Evolutionary conservation across 1,140 invertebrate species (phyloP), one percentile per base, ranked within the genome.

Genomic region (Maniola jurtina): DNA sequence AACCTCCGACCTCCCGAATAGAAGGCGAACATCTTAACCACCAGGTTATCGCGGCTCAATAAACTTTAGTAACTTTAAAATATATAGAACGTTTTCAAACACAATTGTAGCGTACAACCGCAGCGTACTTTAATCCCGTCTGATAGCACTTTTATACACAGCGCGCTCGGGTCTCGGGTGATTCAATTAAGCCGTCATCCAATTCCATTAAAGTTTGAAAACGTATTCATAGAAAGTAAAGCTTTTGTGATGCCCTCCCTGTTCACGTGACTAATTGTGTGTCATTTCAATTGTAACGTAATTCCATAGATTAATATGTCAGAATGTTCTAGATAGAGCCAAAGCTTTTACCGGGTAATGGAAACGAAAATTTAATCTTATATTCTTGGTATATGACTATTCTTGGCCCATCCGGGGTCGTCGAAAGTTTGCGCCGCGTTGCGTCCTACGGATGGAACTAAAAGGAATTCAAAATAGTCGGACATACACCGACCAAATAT

Each of bases 191-290:
- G 64, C 69, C 59, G 68, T 72, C 65, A 69, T 70, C 68, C 68
- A 70, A 77, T 72, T 72, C 68, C 68, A 77, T 77, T 77, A 69
- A 77, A 71, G 64, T 77, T 72, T 75, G 72, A 71, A 77, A 70
- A 72, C 72, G 62, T 75, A 75, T 75, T 75, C 73, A 70, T 75
- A 61, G 68, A 64, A 75, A 71, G 70, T 71, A 75, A 75, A 77
- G 72, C 75, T 77, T 77, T 77, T 74, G 72, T 77, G 64, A 71
- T 70, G 59, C 55, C 64, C 64, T 56, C 66, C 64, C 65, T 58
- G 35, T 45, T 66, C 65, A 74, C 69, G 72, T 74, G 69, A 74
- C 72, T 74, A 74, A 74, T 74, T 74, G 66, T 69, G 64, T 67
- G 54, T 57, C 61, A 56, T 55, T 57, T 48, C 62, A 50, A 63